These are phyloP conservation scores for Cathartes aura DNA, from an alignment of 2,113 vertebrate species.

Conservation along the genomic window DNA sequence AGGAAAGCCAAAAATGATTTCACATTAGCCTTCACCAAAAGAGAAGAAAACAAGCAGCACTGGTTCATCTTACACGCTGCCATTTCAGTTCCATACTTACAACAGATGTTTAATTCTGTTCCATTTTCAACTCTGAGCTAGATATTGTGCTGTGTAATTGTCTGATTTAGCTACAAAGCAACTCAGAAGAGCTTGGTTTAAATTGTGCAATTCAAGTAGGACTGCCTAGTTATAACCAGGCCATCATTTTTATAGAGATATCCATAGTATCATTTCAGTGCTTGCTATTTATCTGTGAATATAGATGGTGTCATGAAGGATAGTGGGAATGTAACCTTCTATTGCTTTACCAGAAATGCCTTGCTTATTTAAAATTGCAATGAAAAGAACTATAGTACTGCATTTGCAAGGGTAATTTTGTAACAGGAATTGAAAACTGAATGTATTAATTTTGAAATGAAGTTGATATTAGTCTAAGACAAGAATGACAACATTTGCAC, in stretches of 20 bases:
- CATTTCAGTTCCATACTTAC: not conserved
- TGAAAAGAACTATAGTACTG: not conserved
- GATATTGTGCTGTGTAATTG: conserved; percentile 21
- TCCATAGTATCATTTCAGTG: conserved; percentile 17
- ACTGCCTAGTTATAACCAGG: conserved; percentile 39
- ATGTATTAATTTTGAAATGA: not conserved
- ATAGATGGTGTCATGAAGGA: not conserved
- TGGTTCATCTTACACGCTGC: not conserved
- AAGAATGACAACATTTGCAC: not conserved
- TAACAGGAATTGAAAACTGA: not conserved
- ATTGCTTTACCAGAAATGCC: conserved; percentile 23
- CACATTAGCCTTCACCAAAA: not conserved
- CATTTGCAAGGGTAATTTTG: not conserved
- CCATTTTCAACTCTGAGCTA: not conserved
- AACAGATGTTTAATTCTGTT: conserved; percentile 42
- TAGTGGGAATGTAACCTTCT: not conserved
- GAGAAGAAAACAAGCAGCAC: not conserved
- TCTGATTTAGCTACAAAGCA: not conserved
- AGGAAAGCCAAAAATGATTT: not conserved
- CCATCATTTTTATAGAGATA: conserved; percentile 43
- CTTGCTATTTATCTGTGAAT: not conserved
- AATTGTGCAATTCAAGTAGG: conserved; percentile 15
- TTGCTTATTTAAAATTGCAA: conserved; percentile 40
- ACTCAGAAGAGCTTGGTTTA: conserved; percentile 46
- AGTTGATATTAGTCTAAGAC: not conserved